Evolutionary conservation across 2,797 vertebrate species (phyloP).

Genomic region (Takifugu rubripes): DNA sequence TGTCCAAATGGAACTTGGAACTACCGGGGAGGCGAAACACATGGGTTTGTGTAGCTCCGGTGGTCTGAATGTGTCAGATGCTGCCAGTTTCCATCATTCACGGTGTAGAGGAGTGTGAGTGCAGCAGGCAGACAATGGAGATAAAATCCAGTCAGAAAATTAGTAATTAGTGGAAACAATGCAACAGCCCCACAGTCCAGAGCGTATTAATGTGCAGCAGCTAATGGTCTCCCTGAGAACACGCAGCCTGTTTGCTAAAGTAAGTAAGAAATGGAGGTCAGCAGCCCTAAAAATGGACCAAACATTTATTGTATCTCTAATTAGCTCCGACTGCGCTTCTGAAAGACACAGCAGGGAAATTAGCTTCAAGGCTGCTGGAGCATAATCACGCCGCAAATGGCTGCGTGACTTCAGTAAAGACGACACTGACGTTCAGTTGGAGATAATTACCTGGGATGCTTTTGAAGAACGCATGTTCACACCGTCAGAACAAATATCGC

Average conservation of each 20-base stretch:
- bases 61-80: slow-evolving; percentile 1
- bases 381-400: slow-evolving; percentile 41
- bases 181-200: slow-evolving; percentile 8
- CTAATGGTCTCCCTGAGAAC: slow-evolving; percentile 26
- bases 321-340: slow-evolving; percentile 38
- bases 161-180: slow-evolving; percentile 35
- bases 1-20: slow-evolving; percentile 26
- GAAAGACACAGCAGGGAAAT: slow-evolving; percentile 32
- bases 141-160: slow-evolving; percentile 40
- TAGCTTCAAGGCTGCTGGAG: slow-evolving; percentile 18
- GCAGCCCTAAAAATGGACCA: slow-evolving; percentile 38
- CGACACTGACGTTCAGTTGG: slow-evolving; percentile 34
- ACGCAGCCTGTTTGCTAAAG: slow-evolving; percentile 14
- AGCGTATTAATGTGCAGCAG: slow-evolving; percentile 5
- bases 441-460: slow-evolving; percentile 22
- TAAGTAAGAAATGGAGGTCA: slow-evolving; percentile 30
- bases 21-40: slow-evolving; percentile 30
- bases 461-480: slow-evolving; percentile 3
- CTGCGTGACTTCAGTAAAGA: slow-evolving; percentile 35
- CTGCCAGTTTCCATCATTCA: not conserved
- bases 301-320: slow-evolving; percentile 47
- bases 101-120: slow-evolving; percentile 17
- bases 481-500: too few relatives aligned
- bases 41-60: not conserved
- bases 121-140: not conserved